Base-by-base conservation (phyloP, 2,888 invertebrate genomes). In the Prosopocoilus inquinatus region DNA sequence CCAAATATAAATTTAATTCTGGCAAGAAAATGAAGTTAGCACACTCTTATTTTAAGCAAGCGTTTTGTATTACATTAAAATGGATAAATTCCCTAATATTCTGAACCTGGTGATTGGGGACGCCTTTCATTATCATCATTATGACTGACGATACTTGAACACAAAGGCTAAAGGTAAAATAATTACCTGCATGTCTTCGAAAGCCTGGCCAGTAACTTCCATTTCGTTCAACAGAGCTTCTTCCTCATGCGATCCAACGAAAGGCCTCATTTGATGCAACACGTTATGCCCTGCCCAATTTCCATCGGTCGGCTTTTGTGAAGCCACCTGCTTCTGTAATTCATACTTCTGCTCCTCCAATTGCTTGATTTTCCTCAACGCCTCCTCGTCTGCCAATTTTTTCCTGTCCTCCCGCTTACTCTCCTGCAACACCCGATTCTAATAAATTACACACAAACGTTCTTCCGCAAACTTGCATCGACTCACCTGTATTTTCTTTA, bases 141-240 rank as follows among this genome's bases (percentile, higher is more conserved):
- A 2, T 2, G 15, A 44, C 3, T 44, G 11, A n/a, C 8, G 12
- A 9, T 20, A 20, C 4, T 20, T 20, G 20, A 46, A 28, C n/a
- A 28, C 13, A 51, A 16, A 11, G 11, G 15, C 43, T 48, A 45
- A 9, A 33, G 15, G 9, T 39, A n/a, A n/a, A n/a, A n/a, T n/a
- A n/a, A n/a, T n/a, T 55, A 66, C 73, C 79, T 98, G 97, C 96
- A 97, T 96, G 71, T 99, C 98, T 75, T 99, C 98, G 73, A 96
- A 96, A 1, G 98, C 98, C 76, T 97, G 97, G 0, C 98, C 98
- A 0, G 98, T 99, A 2, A 96, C 96, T 75, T 99, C 98, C 95
- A 99, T 97, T 79, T 99, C 99, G 74, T 94, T 97, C 11, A 98
- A 80, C 48, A 99, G 81, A 0, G 96, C 96, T 72, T 98, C 97